Conservation (phyloP, 2,888 invertebrate genomes). For the Hofmannophila pseudospretella region DNA sequence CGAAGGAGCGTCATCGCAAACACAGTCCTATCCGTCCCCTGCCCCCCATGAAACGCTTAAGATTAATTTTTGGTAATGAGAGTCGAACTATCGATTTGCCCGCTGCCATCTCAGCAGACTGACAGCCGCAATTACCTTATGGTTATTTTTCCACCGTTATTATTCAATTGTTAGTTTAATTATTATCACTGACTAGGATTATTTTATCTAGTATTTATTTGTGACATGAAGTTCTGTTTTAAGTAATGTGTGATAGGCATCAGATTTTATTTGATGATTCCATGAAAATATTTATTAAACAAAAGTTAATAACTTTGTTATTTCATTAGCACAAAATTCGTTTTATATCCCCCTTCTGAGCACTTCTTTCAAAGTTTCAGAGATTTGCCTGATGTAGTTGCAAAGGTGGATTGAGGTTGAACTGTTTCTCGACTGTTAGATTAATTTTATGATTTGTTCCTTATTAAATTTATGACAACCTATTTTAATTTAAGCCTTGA, state of each 20-base stretch:
- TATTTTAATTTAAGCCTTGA: too few relatives aligned
- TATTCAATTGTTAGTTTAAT: conserved; percentile 75
- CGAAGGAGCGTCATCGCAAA: conserved; percentile 68
- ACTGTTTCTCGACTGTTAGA: too few relatives aligned
- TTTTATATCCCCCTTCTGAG: conserved; percentile 5
- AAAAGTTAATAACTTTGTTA: conserved; percentile 33
- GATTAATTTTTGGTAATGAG: conserved; percentile 93
- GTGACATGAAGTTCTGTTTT: conserved; percentile 58
- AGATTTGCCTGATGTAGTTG: too few relatives aligned
- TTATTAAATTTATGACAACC: too few relatives aligned
- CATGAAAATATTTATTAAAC: conserved; percentile 54
- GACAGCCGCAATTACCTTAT: conserved; percentile 60
- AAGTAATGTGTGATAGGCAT: conserved; percentile 61
- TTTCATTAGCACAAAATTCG: conserved; percentile 30
- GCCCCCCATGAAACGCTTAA: conserved; percentile 89
- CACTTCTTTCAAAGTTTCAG: too few relatives aligned
- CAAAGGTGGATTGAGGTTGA: too few relatives aligned
- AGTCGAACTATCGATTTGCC: conserved; percentile 93
- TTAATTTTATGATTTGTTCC: too few relatives aligned
- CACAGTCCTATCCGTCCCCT: conserved; percentile 77
- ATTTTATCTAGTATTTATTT: conserved; percentile 72
- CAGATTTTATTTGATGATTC: conserved; percentile 60
- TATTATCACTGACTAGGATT: conserved; percentile 68
- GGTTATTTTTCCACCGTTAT: conserved; percentile 72
- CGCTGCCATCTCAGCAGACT: conserved; percentile 81